phyloP scores from a whole-genome alignment of 30 jellyfish, hydroid and myxozoan genomes.

The Turritopsis rubra region DNA sequence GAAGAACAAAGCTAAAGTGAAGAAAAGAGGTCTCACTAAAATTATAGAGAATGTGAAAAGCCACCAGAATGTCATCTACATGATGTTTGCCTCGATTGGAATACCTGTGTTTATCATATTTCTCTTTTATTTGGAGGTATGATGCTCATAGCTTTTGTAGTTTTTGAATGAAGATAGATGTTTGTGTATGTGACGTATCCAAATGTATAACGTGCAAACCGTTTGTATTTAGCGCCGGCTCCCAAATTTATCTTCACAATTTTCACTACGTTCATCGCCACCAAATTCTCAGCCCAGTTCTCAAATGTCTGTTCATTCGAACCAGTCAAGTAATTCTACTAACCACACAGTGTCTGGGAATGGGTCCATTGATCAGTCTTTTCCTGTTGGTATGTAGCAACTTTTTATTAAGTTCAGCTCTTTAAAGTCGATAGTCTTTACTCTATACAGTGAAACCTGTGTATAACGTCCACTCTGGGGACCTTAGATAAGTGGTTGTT shows the following conservation, averaged over 20 bases:
- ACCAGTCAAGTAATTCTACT: conserved; percentile 8
- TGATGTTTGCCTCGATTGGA: conserved; percentile 90
- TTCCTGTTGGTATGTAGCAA: neutral
- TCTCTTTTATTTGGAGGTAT: conserved; percentile 89
- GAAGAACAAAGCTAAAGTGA: conserved; percentile 8
- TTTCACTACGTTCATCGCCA: conserved; percentile 65
- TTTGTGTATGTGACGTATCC: no score
- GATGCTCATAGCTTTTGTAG: neutral
- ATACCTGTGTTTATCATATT: conserved; percentile 67
- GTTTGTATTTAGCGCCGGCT: conserved; percentile 42
- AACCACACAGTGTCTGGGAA: neutral
- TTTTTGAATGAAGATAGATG: no score
- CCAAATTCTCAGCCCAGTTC: conserved; percentile 22
- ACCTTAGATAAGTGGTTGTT: no score
- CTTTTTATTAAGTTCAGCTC: neutral
- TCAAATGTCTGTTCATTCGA: conserved; percentile 17
- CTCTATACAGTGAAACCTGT: no score
- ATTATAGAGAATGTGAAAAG: conserved; percentile 57
- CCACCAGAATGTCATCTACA: conserved; percentile 74
- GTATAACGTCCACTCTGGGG: no score
- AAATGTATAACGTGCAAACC: neutral
- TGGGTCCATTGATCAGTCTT: conserved; percentile 10
- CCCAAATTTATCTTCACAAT: conserved; percentile 61
- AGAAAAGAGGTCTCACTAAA: conserved; percentile 39
- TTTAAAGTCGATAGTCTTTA: neutral